Evolutionary conservation across 1,140 invertebrate species (phyloP), one percentile per base, ranked within the genome.

Genomic region (Thaumetopoea pityocampa): DNA sequence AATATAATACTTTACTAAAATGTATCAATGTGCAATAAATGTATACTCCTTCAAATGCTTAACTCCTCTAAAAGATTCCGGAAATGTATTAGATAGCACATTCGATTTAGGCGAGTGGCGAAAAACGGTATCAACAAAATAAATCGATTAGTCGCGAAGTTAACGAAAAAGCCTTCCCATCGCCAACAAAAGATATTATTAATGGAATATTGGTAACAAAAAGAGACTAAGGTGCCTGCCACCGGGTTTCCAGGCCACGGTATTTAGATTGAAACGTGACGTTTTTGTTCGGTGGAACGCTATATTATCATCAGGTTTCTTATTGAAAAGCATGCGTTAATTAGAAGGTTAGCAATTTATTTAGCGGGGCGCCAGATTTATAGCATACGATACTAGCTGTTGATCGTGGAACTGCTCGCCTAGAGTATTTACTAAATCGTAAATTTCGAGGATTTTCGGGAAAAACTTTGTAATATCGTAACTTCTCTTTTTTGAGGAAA

Each of bases 161-260:
- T 41, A 41, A 41, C 32, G 36, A 35, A 41, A 45, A 45, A 40
- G 17, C 27, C 15, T 50, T 43, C 26, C 33, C 24, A 30, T 33
- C 23, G 22, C 23, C 34, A 33, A 43, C 37, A 50, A 50, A 24
- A 43, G 40, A 28, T 27, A 19, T 50, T 50, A 50, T 50, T 43
- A 50, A 50, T 50, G 40, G 40, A 26, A 38, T 29, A 16, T 14
- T 17, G 22, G 36, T 7, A 7, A 45, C 44, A 51, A 53, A 49
- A 50, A 52, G 43, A 29, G 18, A 38, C 30, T 26, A 15, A 35
- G 51, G 47, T 43, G 51, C 44, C 36, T 46, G 26, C 45, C 38
- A 52, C 37, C 27, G 37, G 22, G 35, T 49, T 51, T 62, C 32
- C 40, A 23, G 58, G 58, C 51, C 58, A 62, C 43, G 48, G 49